phyloP scores from a whole-genome alignment of 2,113 vertebrate species.

The Aythya baeri region DNA sequence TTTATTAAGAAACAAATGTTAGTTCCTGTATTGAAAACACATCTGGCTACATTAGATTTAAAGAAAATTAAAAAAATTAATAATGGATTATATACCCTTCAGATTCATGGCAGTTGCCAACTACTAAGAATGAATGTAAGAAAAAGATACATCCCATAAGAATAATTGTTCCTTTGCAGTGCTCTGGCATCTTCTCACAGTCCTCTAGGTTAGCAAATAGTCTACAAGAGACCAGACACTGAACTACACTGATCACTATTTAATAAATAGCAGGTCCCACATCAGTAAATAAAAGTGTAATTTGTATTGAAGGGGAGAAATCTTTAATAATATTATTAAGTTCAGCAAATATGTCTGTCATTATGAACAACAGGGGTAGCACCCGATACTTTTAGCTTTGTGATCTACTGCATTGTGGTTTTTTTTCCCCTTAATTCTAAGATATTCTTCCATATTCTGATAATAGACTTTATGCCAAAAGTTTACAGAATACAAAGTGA shows the following conservation, averaged over 20 bases:
- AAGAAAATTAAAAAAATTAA: background rate
- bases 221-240: background rate
- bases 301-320: background rate
- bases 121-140: background rate
- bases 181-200: background rate
- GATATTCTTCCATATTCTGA: background rate
- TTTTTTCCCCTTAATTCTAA: background rate
- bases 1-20: background rate
- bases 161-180: background rate
- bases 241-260: background rate
- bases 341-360: background rate
- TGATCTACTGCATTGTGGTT: background rate
- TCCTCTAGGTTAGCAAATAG: background rate
- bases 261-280: background rate
- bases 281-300: background rate
- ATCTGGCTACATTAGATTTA: background rate
- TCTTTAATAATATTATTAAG: background rate
- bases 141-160: background rate
- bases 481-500: slow-evolving; percentile 46
- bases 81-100: background rate
- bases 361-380: background rate
- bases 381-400: background rate
- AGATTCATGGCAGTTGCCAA: background rate
- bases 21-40: background rate
- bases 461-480: background rate